phyloP scores from a whole-genome alignment of 2,113 vertebrate species.

The Merops nubicus region DNA sequence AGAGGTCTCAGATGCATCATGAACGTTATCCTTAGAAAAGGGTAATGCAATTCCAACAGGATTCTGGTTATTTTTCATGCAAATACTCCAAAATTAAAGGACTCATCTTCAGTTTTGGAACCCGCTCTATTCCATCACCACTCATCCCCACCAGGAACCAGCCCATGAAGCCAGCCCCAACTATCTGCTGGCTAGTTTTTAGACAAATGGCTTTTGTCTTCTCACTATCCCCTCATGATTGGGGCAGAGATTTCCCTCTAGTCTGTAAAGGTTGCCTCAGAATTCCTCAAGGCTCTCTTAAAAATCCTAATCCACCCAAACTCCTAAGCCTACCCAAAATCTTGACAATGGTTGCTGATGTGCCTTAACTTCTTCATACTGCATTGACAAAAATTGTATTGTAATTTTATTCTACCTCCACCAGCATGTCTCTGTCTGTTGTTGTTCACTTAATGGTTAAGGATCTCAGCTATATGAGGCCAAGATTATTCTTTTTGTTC shows the following conservation, averaged over 20 bases:
- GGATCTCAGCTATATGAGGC: neutral
- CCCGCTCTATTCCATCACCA: neutral
- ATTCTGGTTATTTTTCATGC: neutral
- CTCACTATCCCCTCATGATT: neutral
- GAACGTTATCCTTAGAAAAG: neutral
- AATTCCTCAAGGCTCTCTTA: neutral
- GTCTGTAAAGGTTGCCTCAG: neutral
- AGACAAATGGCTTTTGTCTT: neutral
- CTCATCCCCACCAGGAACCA: neutral
- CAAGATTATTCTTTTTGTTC: neutral
- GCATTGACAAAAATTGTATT: fast-evolving
- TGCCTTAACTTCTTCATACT: neutral
- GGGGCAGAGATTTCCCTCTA: neutral
- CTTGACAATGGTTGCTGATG: neutral
- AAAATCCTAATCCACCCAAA: neutral
- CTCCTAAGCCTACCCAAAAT: neutral
- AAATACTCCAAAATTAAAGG: neutral
- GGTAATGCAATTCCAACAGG: neutral
- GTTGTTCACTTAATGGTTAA: neutral
- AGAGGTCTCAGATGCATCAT: neutral
- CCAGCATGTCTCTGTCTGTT: neutral
- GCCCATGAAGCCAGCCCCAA: neutral
- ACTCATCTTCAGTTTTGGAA: neutral
- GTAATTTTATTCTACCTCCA: neutral
- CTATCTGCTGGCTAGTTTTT: neutral